Evolutionary conservation across 92 coral and sea anemone genomes (phyloP).

Genomic region (Metridium senile): DNA sequence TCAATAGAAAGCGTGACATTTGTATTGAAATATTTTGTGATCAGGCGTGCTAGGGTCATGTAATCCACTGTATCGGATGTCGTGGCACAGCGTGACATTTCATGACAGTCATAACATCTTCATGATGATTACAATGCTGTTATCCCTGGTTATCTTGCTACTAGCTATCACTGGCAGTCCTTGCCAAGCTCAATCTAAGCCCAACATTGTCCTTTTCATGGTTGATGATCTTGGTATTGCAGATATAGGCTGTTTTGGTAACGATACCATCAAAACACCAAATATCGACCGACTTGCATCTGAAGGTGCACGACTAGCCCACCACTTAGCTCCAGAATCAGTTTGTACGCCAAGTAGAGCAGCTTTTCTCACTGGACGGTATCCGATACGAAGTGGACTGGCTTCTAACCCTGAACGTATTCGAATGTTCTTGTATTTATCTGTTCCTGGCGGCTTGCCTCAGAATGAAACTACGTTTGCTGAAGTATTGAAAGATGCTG

Average conservation of each 20-base stretch:
- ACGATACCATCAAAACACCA: slow-evolving; percentile 46
- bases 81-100: too few relatives aligned
- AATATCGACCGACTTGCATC: slow-evolving; percentile 49
- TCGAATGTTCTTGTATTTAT: slow-evolving; percentile 34
- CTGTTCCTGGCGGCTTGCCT: slow-evolving; percentile 49
- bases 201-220: slow-evolving; percentile 54
- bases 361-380: slow-evolving; percentile 57
- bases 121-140: too few relatives aligned
- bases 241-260: slow-evolving; percentile 63
- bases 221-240: slow-evolving; percentile 65
- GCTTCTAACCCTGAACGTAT: slow-evolving; percentile 24
- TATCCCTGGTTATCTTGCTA: neutral
- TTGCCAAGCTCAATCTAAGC: slow-evolving; percentile 21
- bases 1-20: too few relatives aligned
- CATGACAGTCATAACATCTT: too few relatives aligned
- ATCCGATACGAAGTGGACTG: slow-evolving; percentile 51
- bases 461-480: slow-evolving; percentile 53
- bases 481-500: slow-evolving; percentile 25
- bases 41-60: too few relatives aligned
- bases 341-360: slow-evolving; percentile 64
- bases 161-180: neutral
- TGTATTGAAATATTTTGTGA: too few relatives aligned
- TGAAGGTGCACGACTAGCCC: slow-evolving; percentile 51
- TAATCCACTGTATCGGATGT: too few relatives aligned
- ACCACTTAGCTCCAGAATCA: slow-evolving; percentile 48